Conservation (phyloP, 2,888 invertebrate species). For the Gymnoscelis rufifasciata region DNA sequence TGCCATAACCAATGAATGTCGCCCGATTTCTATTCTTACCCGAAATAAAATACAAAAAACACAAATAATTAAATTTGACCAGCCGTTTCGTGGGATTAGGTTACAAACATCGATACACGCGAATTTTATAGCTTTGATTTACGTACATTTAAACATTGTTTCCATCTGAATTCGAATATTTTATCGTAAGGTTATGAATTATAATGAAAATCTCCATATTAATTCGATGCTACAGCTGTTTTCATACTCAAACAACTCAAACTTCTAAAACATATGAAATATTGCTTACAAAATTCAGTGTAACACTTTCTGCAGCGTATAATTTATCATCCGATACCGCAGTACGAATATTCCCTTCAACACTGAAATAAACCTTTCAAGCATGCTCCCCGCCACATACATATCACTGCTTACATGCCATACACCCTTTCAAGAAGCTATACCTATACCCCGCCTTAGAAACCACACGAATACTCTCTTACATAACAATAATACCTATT, state of each 20-base stretch:
- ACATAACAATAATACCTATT: conserved; percentile 74
- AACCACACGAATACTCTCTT: conserved; percentile 73
- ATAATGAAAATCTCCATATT: too few relatives aligned
- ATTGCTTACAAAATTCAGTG: conserved; percentile 8
- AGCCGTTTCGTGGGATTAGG: too few relatives aligned
- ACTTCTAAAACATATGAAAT: conserved; percentile 4
- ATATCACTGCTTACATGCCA: conserved; percentile 61
- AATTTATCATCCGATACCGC: conserved; percentile 23
- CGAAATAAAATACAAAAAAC: too few relatives aligned
- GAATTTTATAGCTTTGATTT: too few relatives aligned
- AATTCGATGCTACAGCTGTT: not conserved
- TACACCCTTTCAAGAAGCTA: conserved; percentile 60
- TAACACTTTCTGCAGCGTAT: conserved; percentile 11
- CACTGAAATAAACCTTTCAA: conserved; percentile 56
- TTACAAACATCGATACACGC: too few relatives aligned
- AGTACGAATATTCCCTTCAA: conserved; percentile 29
- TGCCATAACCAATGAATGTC: too few relatives aligned
- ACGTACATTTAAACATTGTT: too few relatives aligned
- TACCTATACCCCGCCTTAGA: conserved; percentile 55
- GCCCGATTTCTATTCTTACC: too few relatives aligned
- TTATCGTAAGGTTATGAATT: too few relatives aligned
- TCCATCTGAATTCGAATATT: too few relatives aligned
- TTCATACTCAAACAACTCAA: not conserved
- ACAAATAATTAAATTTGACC: too few relatives aligned
- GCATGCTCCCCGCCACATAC: conserved; percentile 50